A percentile compares a stretch with the other conserved stretches of the same genome.
phyloP scores from a whole-genome alignment of 2,888 invertebrate genomes.

The Notocelia uddmanniana region DNA sequence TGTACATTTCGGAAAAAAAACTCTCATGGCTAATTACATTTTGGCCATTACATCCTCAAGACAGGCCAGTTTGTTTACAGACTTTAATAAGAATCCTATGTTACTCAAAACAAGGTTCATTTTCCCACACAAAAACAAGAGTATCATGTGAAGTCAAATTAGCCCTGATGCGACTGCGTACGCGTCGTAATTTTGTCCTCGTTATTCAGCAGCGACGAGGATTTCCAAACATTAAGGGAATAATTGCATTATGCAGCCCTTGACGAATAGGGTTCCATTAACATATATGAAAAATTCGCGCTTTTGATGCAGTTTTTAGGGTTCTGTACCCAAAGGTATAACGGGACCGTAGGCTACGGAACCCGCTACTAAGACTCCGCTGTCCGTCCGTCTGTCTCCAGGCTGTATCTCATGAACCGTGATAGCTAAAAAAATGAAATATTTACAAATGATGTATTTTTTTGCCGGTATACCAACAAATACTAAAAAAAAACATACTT shows the following conservation, averaged over 20 bases:
- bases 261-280: not conserved
- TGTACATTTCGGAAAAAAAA: not conserved
- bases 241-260: not conserved
- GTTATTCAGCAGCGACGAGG: conserved; percentile 1
- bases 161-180: conserved; percentile 2
- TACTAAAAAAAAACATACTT: too few relatives aligned
- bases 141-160: not conserved
- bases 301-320: not conserved
- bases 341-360: too few relatives aligned
- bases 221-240: not conserved
- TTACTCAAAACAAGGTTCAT: not conserved
- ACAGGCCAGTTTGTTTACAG: not conserved
- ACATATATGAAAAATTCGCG: not conserved
- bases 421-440: too few relatives aligned
- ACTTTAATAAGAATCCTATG: not conserved
- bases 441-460: too few relatives aligned
- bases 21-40: not conserved
- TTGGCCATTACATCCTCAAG: not conserved
- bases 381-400: too few relatives aligned
- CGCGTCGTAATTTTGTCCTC: not conserved
- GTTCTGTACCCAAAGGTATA: too few relatives aligned
- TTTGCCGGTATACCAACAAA: too few relatives aligned
- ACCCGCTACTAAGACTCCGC: too few relatives aligned
- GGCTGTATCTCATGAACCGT: too few relatives aligned
- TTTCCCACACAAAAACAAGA: not conserved